Evolutionary conservation across 2,113 vertebrate genomes (phyloP).

Genomic region (Toxotes chatareus): DNA sequence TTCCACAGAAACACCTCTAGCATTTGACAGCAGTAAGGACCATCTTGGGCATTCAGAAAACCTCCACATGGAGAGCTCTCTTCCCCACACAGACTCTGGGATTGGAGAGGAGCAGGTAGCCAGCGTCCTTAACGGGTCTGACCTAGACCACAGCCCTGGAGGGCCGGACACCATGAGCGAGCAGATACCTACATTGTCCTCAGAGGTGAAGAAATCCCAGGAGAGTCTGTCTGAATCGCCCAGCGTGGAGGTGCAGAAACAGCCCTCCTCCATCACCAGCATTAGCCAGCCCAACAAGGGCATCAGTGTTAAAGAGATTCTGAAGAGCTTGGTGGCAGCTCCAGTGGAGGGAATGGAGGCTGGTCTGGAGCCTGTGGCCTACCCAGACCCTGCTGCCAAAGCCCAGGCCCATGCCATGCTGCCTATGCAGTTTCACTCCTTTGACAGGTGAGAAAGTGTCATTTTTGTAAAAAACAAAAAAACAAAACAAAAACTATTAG

Average conservation of each 20-base stretch:
- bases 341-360: slow-evolving; percentile 90
- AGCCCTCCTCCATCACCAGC: slow-evolving; percentile 88
- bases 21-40: slow-evolving; percentile 86
- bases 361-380: slow-evolving; percentile 89
- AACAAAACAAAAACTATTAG: too few species aligned
- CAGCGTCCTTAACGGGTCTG: slow-evolving; percentile 89
- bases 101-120: slow-evolving; percentile 90
- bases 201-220: slow-evolving; percentile 90
- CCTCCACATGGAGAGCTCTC: slow-evolving; percentile 83
- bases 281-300: slow-evolving; percentile 92
- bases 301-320: slow-evolving; percentile 95
- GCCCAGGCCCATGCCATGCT: slow-evolving; percentile 90
- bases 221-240: slow-evolving; percentile 88
- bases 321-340: slow-evolving; percentile 94
- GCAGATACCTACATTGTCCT: slow-evolving; percentile 90
- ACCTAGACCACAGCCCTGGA: slow-evolving; percentile 81
- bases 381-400: slow-evolving; percentile 90
- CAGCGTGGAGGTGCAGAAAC: slow-evolving; percentile 85
- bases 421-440: slow-evolving; percentile 98
- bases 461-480: background rate
- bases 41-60: slow-evolving; percentile 83
- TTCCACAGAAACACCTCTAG: slow-evolving; percentile 86
- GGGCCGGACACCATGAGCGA: slow-evolving; percentile 88
- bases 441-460: slow-evolving; percentile 91
- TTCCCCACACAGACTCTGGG: slow-evolving; percentile 92